phyloP scores from a whole-genome alignment of 2,797 vertebrate genomes.

The Notoglanidium macrostoma region DNA sequence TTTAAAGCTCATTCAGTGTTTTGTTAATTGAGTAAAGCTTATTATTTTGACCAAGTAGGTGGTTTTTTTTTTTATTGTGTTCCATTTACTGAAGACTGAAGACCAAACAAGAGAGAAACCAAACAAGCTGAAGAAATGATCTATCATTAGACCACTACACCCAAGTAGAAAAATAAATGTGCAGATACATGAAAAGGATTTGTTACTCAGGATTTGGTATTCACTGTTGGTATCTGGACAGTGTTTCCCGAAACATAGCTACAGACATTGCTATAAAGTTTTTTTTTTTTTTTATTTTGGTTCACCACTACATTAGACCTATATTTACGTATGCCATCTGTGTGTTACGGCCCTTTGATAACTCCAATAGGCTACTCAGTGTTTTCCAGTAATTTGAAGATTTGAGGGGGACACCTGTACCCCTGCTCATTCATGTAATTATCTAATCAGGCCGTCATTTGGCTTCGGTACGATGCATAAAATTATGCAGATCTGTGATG shows the following conservation, averaged over 20 bases:
- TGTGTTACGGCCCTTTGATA: background rate
- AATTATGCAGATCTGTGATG: background rate
- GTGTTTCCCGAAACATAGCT: background rate
- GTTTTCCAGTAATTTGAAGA: background rate
- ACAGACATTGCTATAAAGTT: background rate
- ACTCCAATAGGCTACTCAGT: background rate
- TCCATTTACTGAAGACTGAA: background rate
- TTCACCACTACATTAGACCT: background rate
- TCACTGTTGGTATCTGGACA: background rate
- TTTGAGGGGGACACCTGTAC: background rate
- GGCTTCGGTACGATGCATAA: background rate
- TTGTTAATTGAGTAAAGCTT: slow-evolving; percentile 4
- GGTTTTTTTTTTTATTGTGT: background rate
- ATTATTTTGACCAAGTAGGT: background rate
- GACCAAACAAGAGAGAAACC: background rate
- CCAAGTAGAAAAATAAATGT: background rate
- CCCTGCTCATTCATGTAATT: background rate
- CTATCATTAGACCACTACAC: background rate
- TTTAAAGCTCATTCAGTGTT: background rate
- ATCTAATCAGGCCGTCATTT: background rate
- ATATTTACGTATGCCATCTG: background rate
- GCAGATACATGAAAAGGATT: background rate
- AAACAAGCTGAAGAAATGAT: background rate
- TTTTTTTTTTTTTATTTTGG: background rate
- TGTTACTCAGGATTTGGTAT: background rate